These are phyloP conservation scores for Sardina pilchardus DNA, from an alignment of 2,113 vertebrate species.

Conservation along the genomic window DNA sequence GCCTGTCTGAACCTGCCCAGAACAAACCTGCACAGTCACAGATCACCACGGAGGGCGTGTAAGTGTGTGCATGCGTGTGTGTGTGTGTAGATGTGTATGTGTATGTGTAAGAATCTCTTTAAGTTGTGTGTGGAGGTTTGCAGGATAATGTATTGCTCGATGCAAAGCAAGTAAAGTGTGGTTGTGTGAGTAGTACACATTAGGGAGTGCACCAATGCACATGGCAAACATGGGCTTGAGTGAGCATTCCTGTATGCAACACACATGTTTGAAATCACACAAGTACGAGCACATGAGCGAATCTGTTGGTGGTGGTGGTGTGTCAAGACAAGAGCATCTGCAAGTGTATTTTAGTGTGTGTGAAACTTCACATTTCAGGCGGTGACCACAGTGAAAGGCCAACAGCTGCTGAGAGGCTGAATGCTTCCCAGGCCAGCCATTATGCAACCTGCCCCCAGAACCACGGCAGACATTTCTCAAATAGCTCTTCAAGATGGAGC, in stretches of 20 bases:
- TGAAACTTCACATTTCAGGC: constrained; percentile 30
- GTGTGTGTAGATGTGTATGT: neutral
- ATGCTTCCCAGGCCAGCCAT: neutral
- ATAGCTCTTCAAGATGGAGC: too few species aligned
- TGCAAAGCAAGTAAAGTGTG: too few species aligned
- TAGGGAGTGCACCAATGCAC: neutral
- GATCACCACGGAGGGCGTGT: neutral
- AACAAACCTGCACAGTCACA: neutral
- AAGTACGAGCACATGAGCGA: neutral
- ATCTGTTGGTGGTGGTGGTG: too few species aligned
- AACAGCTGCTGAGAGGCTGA: neutral
- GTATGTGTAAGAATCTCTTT: too few species aligned
- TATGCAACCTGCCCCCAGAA: too few species aligned
- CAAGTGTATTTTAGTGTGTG: too few species aligned
- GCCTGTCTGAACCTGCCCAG: neutral
- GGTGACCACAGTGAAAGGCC: neutral
- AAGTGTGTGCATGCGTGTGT: neutral
- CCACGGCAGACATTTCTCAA: too few species aligned
- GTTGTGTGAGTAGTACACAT: too few species aligned
- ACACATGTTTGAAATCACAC: neutral
- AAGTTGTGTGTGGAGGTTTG: too few species aligned
- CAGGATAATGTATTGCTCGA: too few species aligned
- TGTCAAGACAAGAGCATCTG: too few species aligned
- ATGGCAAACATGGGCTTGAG: neutral
- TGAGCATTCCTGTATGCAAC: neutral